Percentiles rank a stretch among this genome's conserved stretches.
phyloP scores from a whole-genome alignment of 1,140 invertebrate genomes.

The Conopomorpha cramerella region DNA sequence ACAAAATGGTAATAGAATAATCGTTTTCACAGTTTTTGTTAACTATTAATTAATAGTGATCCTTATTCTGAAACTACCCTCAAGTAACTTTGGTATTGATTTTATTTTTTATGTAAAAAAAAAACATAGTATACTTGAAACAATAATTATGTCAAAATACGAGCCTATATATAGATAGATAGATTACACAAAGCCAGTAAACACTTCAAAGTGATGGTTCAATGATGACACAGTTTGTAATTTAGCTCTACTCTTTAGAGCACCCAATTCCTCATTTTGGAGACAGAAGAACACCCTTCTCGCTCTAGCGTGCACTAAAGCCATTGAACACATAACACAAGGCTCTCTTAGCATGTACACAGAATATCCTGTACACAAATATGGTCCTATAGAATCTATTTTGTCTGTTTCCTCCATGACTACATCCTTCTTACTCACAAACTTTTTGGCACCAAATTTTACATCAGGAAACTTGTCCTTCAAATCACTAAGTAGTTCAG shows the following conservation, averaged over 20 bases:
- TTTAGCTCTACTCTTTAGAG: conserved; percentile 71
- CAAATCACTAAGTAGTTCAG: conserved; percentile 20
- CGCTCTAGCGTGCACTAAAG: conserved; percentile 84
- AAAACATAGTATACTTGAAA: no score
- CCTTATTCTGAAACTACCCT: no score
- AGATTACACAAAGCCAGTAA: conserved; percentile 45
- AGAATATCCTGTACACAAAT: conserved; percentile 90
- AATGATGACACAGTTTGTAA: conserved; percentile 78
- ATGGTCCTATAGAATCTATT: conserved; percentile 61
- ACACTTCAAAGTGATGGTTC: conserved; percentile 92
- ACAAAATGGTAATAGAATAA: no score
- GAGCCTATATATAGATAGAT: conserved; percentile 2
- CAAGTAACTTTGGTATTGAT: no score
- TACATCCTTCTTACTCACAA: conserved; percentile 12
- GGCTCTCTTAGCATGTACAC: conserved; percentile 84
- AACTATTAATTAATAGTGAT: no score
- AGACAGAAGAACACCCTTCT: conserved; percentile 80
- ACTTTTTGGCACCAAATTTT: conserved; percentile 26
- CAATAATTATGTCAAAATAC: no score
- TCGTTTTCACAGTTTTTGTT: no score
- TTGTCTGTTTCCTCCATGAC: conserved; percentile 6
- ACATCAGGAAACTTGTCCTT: conserved; percentile 20
- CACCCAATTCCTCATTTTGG: conserved; percentile 64
- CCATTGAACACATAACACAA: conserved; percentile 95
- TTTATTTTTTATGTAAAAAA: no score